Evolutionary conservation across 2,888 invertebrate genomes (phyloP).

Genomic region (Hesperia comma): DNA sequence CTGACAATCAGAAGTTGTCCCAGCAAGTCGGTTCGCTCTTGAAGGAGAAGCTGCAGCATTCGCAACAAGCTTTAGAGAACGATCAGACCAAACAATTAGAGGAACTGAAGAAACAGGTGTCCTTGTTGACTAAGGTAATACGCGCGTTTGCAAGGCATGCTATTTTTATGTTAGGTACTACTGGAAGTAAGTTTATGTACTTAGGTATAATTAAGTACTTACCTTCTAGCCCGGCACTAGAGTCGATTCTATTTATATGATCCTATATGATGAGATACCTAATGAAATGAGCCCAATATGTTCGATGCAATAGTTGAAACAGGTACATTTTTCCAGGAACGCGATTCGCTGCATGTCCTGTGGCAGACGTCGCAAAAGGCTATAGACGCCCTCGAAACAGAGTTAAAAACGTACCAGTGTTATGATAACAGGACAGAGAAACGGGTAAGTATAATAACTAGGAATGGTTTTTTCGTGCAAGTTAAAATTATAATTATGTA

Average conservation of each 20-base stretch:
- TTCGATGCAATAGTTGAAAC: too few relatives aligned
- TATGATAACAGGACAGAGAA: constrained; percentile 61
- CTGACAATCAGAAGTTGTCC: constrained; percentile 74
- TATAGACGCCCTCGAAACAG: constrained; percentile 86
- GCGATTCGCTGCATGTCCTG: constrained; percentile 85
- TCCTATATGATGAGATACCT: too few relatives aligned
- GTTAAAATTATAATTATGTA: too few relatives aligned
- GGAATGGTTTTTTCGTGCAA: too few relatives aligned
- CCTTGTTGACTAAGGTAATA: constrained; percentile 64
- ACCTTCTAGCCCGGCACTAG: too few relatives aligned
- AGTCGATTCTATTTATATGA: too few relatives aligned
- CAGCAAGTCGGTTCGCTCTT: constrained; percentile 70
- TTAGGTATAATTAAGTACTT: too few relatives aligned
- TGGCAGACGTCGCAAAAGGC: constrained; percentile 88
- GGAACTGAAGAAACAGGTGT: constrained; percentile 65
- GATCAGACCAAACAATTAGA: constrained; percentile 62
- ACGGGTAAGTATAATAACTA: too few relatives aligned
- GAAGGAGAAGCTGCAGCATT: constrained; percentile 66
- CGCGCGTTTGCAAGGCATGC: not conserved
- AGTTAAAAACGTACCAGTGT: constrained; percentile 83
- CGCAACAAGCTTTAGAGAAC: constrained; percentile 53
- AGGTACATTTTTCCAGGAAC: constrained; percentile 77
- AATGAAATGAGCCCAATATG: too few relatives aligned
- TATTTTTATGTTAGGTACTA: too few relatives aligned
- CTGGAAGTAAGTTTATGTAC: too few relatives aligned